Conservation (phyloP, 2,797 vertebrate species). For the Ciconia nigra region DNA sequence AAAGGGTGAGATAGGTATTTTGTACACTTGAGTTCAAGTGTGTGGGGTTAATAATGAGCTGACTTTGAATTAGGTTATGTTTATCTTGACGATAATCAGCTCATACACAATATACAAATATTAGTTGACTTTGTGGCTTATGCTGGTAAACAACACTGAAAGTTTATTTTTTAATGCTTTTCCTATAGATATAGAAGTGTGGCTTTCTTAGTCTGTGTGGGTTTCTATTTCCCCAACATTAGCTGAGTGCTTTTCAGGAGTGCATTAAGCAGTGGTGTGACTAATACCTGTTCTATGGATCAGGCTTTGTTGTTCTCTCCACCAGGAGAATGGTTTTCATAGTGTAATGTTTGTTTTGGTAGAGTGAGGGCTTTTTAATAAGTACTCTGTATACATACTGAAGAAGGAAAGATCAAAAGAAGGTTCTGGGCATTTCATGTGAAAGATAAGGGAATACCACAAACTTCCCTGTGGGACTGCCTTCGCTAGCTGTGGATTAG, state of each 20-base stretch:
- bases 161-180: neutral
- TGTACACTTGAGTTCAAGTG: neutral
- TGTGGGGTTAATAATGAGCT: neutral
- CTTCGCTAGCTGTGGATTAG: neutral
- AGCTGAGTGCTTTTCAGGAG: neutral
- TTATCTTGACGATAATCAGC: neutral
- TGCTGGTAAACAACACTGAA: neutral
- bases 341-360: neutral
- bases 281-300: neutral
- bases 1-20: neutral
- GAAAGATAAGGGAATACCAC: neutral
- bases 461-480: neutral
- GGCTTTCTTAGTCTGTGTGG: neutral
- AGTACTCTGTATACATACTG: neutral
- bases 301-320: neutral
- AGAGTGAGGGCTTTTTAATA: neutral
- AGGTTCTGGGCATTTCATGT: neutral
- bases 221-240: neutral
- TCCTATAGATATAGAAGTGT: neutral
- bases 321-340: neutral
- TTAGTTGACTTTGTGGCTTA: neutral
- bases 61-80: neutral
- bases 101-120: neutral
- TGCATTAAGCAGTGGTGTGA: neutral
- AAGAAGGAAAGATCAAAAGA: neutral